phyloP scores from a whole-genome alignment of 2,888 invertebrate genomes.

The Gibbula magus region DNA sequence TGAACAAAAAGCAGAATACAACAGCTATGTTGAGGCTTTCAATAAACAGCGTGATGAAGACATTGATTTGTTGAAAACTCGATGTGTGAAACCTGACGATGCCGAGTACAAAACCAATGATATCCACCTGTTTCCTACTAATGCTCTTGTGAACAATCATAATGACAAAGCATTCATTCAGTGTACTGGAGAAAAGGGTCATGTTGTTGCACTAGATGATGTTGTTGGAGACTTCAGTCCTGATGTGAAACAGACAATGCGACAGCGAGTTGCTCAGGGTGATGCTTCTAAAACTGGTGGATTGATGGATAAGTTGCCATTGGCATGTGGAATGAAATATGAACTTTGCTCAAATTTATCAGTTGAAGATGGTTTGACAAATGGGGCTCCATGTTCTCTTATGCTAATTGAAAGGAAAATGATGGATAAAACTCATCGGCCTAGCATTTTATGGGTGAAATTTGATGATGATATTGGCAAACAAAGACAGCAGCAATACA shows the following conservation, averaged over 20 bases:
- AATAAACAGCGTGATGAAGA: conserved; percentile 36
- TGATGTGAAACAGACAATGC: conserved; percentile 26
- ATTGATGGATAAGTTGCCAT: conserved; percentile 25
- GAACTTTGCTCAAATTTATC: conserved; percentile 41
- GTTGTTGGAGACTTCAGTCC: conserved; percentile 26
- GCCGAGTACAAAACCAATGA: conserved; percentile 31
- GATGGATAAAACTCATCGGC: conserved; percentile 18
- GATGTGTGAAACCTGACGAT: conserved; percentile 1
- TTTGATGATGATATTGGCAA: conserved; percentile 29
- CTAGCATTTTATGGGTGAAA: conserved; percentile 30
- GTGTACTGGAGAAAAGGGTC: conserved; percentile 12
- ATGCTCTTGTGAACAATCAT: conserved; percentile 34
- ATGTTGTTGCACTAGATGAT: conserved; percentile 37
- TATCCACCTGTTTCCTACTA: conserved; percentile 41
- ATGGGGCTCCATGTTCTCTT: conserved; percentile 44
- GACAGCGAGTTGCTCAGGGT: conserved; percentile 10
- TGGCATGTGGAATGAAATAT: conserved; percentile 33
- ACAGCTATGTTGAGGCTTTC: too few species aligned
- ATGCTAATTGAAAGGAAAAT: conserved; percentile 24
- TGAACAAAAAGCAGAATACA: too few species aligned
- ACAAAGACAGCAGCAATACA: conserved; percentile 13
- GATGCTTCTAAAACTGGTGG: conserved; percentile 29
- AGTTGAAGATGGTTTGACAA: conserved; percentile 45
- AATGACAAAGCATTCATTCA: conserved; percentile 23
- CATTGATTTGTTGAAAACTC: conserved; percentile 32